Conservation (phyloP, 92 coral and sea anemone genomes). For the Porites evermanni region DNA sequence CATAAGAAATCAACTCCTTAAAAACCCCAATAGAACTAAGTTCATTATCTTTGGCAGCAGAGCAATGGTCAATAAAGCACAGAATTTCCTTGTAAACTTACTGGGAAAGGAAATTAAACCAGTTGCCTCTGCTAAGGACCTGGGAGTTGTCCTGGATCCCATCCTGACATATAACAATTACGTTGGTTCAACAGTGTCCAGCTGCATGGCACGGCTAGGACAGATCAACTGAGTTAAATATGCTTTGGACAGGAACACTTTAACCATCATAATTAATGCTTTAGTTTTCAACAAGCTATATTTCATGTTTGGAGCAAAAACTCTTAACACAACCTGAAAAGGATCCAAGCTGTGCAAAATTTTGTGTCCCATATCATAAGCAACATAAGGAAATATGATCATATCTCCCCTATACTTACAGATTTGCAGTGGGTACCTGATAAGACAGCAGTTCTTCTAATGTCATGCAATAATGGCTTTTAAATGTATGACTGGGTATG, state of each 20-base stretch:
- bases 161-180: slow-evolving; percentile 41
- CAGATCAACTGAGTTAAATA: not conserved
- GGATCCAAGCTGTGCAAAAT: slow-evolving; percentile 35
- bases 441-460: slow-evolving; percentile 12
- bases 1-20: slow-evolving; percentile 11
- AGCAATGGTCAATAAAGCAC: slow-evolving; percentile 9
- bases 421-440: no score
- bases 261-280: slow-evolving; percentile 14
- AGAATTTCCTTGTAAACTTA: not conserved
- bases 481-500: slow-evolving; percentile 62
- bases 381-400: slow-evolving; percentile 47
- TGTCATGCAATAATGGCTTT: slow-evolving; percentile 50
- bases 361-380: slow-evolving; percentile 33
- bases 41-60: slow-evolving; percentile 6
- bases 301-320: slow-evolving; percentile 28
- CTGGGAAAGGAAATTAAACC: slow-evolving; percentile 4
- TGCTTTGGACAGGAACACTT: not conserved
- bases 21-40: slow-evolving; percentile 39
- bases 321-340: slow-evolving; percentile 17
- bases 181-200: slow-evolving; percentile 17
- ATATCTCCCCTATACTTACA: not conserved
- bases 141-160: slow-evolving; percentile 51
- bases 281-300: slow-evolving; percentile 21
- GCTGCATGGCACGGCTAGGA: no score
- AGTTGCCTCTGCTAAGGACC: slow-evolving; percentile 40